A percentile compares a stretch with the other conserved stretches of the same genome.
phyloP scores from a whole-genome alignment of 2,888 invertebrate genomes.

The Saturnia pavonia region DNA sequence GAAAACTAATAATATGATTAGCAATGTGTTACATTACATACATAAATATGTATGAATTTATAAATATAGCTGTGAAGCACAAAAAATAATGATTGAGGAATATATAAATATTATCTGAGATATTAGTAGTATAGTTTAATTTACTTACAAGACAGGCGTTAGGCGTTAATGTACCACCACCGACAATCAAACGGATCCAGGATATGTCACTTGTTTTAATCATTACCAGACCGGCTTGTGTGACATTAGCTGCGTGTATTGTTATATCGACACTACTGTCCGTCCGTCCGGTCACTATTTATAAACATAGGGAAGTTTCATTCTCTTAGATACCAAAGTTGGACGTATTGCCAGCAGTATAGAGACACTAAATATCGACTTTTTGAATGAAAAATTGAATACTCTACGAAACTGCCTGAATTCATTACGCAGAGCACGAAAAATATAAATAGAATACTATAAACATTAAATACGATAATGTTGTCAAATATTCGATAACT shows the following conservation, averaged over 20 bases:
- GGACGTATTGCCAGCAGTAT: background rate
- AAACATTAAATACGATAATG: too few relatives aligned
- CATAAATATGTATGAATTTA: constrained; percentile 15
- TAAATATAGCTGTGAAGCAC: constrained; percentile 18
- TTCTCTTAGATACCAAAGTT: background rate
- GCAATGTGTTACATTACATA: constrained; percentile 36
- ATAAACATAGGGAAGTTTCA: background rate
- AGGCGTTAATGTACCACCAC: constrained; percentile 70
- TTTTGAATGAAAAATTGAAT: too few relatives aligned
- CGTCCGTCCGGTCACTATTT: background rate
- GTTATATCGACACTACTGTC: background rate
- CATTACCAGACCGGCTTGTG: constrained; percentile 32
- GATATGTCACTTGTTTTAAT: constrained; percentile 50
- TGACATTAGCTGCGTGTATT: constrained; percentile 48
- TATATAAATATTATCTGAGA: constrained; percentile 32
- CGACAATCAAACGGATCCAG: constrained; percentile 53
- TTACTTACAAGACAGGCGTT: constrained; percentile 77
- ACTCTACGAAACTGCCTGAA: background rate
- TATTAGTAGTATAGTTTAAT: constrained; percentile 74
- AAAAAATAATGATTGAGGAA: constrained; percentile 35
- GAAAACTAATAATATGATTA: constrained; percentile 33
- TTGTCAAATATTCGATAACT: too few relatives aligned
- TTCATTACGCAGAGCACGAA: too few relatives aligned
- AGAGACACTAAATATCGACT: background rate
- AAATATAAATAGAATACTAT: too few relatives aligned